Evolutionary conservation across 2,113 vertebrate genomes (phyloP).

Genomic region (Embiotoca jacksoni): DNA sequence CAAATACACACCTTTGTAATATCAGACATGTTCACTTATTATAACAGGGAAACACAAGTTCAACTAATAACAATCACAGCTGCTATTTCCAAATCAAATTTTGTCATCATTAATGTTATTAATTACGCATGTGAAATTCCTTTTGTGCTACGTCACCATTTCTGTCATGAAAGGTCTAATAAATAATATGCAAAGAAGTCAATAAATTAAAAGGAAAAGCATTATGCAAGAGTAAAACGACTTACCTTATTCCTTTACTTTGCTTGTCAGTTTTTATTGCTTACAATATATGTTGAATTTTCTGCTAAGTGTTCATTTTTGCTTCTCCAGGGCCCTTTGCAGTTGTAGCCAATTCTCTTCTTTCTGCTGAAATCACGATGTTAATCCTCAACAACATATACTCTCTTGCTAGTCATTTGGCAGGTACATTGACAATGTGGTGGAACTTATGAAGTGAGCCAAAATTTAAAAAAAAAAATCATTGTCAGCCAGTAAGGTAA

Average conservation of each 20-base stretch:
- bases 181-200: slow-evolving; percentile 13
- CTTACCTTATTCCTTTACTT: not conserved
- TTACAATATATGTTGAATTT: not conserved
- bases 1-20: not conserved
- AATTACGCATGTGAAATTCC: not conserved
- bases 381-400: not conserved
- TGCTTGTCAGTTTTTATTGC: not conserved
- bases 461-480: not conserved
- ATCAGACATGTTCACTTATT: not conserved
- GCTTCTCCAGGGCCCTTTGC: not conserved
- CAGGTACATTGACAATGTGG: not conserved
- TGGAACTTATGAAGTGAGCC: slow-evolving; percentile 16
- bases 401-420: not conserved
- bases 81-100: slow-evolving; percentile 16
- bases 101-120: not conserved
- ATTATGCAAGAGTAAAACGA: slow-evolving; percentile 16
- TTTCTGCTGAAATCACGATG: slow-evolving; percentile 2
- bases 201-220: not conserved
- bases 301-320: not conserved
- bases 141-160: not conserved
- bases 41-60: not conserved
- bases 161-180: not conserved
- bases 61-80: not conserved
- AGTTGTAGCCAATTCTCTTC: not conserved
- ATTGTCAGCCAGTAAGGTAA: slow-evolving; percentile 7